Base-by-base conservation (phyloP, 1,140 invertebrate species). In the Leptinotarsa undecemlineata region DNA sequence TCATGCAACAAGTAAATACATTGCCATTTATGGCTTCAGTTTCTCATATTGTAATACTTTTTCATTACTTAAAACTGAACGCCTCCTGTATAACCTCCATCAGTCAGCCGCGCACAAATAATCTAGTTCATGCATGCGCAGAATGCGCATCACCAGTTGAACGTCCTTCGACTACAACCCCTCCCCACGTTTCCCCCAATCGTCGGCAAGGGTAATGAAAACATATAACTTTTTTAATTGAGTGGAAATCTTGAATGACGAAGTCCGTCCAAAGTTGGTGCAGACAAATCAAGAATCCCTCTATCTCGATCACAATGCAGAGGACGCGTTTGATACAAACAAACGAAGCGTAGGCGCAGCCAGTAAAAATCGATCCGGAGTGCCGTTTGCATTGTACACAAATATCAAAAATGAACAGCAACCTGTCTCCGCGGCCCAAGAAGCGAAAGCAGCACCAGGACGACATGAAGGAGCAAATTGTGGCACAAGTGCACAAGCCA, bases 401-500 rank as follows among this genome's bases (percentile, higher is more conserved):
- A 57, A 57, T 8, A 57, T 57, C 51, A 47, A 79, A 79, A 74
- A 81, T 81, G 80, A 81, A 78, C 63, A 64, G 74, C 23, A 84
- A 81, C 72, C 68, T 78, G 15, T 79, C 77, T 33, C 76, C 82
- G 20, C 61, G 77, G 47, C 71, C 80, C 17, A 78, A 76, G 74
- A 84, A 80, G 78, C 77, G 77, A 21, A 81, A 81, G 71, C 77
- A 42, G 11, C 33, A 42, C 33, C 51, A 57, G 17, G 82, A 84
- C 60, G 81, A 83, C 17, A 82, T 80, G 72, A 83, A 83, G 74
- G 77, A 82, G 71, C 83, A 85, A 74, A 84, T 82, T 17, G 81
- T 85, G 11, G 83, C 79, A 8, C 83, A 83, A 76, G 84, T 85
- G 60, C 84, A 85, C 72, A 83, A 82, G 79, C 72, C 80, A 21